Evolutionary conservation across 2,797 vertebrate species (phyloP).

Genomic region (Gymnopithys bicolor): DNA sequence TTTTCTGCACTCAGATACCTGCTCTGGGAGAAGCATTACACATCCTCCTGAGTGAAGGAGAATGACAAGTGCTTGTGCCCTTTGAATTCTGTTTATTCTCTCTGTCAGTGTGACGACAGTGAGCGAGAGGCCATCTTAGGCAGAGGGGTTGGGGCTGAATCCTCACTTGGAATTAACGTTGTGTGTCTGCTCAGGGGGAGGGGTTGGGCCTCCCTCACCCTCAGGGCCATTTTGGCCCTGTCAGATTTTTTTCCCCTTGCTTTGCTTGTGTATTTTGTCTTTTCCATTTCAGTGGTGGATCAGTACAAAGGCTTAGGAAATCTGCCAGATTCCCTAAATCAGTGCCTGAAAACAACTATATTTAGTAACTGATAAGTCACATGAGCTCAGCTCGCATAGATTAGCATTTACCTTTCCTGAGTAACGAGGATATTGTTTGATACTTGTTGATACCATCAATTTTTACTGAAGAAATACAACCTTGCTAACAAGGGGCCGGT

Average conservation of each 20-base stretch:
- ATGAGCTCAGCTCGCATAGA: constrained; percentile 26
- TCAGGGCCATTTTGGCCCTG: background rate
- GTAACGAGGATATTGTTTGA: constrained; percentile 25
- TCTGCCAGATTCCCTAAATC: constrained; percentile 68
- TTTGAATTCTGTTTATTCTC: background rate
- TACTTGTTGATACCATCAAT: constrained; percentile 62
- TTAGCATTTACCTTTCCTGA: constrained; percentile 60
- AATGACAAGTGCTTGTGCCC: background rate
- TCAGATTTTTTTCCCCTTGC: rapidly evolving
- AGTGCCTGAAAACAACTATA: constrained; percentile 64
- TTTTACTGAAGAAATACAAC: constrained; percentile 12
- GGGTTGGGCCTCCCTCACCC: background rate
- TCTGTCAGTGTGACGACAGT: rapidly evolving
- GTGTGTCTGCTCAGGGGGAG: background rate
- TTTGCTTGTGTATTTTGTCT: background rate
- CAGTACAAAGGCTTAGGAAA: constrained; percentile 59
- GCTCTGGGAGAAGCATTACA: rapidly evolving
- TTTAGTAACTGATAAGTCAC: constrained; percentile 63
- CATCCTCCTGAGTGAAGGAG: background rate
- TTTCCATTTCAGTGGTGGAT: constrained; percentile 14
- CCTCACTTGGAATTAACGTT: background rate
- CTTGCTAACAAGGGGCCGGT: background rate
- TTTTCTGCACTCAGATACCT: background rate
- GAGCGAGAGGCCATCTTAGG: constrained; percentile 49
- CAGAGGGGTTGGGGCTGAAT: constrained; percentile 8